Conservation (phyloP, 2,888 invertebrate genomes). For the Lasioglossum zephyrum region DNA sequence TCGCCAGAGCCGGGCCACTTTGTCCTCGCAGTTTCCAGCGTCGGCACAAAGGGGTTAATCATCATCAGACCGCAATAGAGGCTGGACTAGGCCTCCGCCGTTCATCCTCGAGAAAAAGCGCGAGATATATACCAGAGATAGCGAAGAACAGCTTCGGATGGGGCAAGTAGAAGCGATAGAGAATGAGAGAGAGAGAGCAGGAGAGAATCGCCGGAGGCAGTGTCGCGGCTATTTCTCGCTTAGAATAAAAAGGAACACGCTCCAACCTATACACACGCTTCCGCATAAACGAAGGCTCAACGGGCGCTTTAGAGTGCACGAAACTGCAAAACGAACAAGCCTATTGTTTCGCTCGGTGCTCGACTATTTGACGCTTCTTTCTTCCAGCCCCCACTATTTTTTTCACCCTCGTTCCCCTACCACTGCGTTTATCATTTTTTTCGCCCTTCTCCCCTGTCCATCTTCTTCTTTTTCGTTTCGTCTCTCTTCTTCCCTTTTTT, state of each 20-base stretch:
- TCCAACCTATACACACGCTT: slow-evolving; percentile 57
- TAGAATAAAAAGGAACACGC: slow-evolving; percentile 60
- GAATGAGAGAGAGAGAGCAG: background rate
- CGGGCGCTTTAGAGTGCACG: slow-evolving; percentile 62
- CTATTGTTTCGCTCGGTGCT: slow-evolving; percentile 65
- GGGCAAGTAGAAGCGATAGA: background rate
- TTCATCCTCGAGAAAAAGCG: slow-evolving; percentile 60
- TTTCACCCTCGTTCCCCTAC: background rate
- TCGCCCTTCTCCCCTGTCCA: background rate
- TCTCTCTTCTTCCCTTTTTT: background rate
- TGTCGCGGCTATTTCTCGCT: slow-evolving; percentile 24
- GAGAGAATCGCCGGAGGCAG: slow-evolving; percentile 38
- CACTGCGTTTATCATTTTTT: background rate
- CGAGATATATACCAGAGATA: background rate
- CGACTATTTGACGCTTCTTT: slow-evolving; percentile 60
- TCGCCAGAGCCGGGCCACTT: slow-evolving; percentile 32
- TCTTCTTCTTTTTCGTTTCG: background rate
- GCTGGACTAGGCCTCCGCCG: slow-evolving; percentile 44
- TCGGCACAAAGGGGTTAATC: slow-evolving; percentile 67
- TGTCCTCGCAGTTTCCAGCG: slow-evolving; percentile 37
- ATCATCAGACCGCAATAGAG: slow-evolving; percentile 64
- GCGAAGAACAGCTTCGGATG: background rate
- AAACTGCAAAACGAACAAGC: slow-evolving; percentile 68
- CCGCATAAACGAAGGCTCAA: slow-evolving; percentile 70
- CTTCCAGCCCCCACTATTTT: slow-evolving; percentile 7